Evolutionary conservation across 2,113 vertebrate species (phyloP).

Genomic region (Craseonycteris thonglongyai): DNA sequence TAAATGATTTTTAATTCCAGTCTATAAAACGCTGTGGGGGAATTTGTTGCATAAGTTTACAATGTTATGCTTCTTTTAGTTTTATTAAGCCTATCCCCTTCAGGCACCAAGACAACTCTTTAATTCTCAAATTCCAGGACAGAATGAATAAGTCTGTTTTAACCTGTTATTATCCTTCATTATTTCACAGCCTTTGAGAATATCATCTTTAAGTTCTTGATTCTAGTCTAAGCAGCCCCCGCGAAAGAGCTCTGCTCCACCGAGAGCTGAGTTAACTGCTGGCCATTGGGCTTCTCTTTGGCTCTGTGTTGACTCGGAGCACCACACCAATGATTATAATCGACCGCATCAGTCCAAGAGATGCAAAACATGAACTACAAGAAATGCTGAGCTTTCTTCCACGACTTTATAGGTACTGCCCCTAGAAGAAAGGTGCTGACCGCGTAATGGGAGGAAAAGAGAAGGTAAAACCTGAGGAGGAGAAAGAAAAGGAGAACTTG

Average conservation of each 20-base stretch:
- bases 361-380: not conserved
- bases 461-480: not conserved
- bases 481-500: not conserved
- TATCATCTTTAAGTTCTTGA: not conserved
- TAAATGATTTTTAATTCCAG: constrained; percentile 39
- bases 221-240: not conserved
- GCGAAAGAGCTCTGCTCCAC: not conserved
- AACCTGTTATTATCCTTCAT: not conserved
- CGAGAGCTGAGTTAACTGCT: not conserved
- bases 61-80: not conserved
- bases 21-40: not conserved
- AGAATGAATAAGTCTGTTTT: not conserved
- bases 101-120: constrained; percentile 7
- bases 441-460: not conserved
- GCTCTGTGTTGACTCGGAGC: not conserved
- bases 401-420: not conserved
- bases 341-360: too few species aligned
- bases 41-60: constrained; percentile 2
- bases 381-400: not conserved
- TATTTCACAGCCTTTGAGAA: not conserved
- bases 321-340: not conserved
- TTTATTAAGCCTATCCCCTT: constrained; percentile 9
- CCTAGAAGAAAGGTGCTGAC: not conserved
- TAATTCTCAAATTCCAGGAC: not conserved
- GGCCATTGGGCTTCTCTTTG: not conserved